A percentile compares a stretch with the other conserved stretches of the same genome.
Conservation (phyloP, 1,140 invertebrate species). For the Macrobrachium nipponense region DNA sequence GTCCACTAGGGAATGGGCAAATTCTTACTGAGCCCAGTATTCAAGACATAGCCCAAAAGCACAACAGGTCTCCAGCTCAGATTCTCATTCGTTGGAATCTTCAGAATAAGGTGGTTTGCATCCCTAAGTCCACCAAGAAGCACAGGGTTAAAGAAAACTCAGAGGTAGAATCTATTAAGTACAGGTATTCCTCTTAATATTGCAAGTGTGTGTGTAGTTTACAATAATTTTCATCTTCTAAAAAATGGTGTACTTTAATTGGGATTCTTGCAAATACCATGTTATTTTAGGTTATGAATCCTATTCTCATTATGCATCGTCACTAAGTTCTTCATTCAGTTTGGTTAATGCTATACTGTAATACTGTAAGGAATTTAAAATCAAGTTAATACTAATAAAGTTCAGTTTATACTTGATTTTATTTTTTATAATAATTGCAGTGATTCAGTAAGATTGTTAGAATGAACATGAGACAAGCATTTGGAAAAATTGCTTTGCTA, state of each 20-base stretch:
- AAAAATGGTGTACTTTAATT: neutral
- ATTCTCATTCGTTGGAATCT: constrained; percentile 78
- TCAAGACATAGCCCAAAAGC: constrained; percentile 75
- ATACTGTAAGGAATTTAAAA: no score
- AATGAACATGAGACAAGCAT: no score
- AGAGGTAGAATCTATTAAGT: constrained; percentile 68
- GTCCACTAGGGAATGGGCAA: constrained; percentile 73
- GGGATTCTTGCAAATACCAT: no score
- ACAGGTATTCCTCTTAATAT: neutral
- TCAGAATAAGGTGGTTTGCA: constrained; percentile 80
- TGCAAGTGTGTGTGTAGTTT: neutral
- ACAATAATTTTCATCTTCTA: neutral
- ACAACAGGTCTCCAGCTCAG: constrained; percentile 79
- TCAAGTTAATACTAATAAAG: neutral
- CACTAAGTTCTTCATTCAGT: no score
- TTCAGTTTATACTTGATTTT: neutral
- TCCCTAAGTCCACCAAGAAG: constrained; percentile 82
- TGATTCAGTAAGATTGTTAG: no score
- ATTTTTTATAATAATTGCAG: neutral
- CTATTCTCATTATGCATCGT: no score
- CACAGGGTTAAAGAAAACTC: constrained; percentile 80
- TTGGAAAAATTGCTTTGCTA: no score
- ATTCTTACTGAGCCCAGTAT: constrained; percentile 75
- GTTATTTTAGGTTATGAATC: no score
- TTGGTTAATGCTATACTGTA: no score